Conservation (phyloP, 2,113 vertebrate genomes). For the Ia io region DNA sequence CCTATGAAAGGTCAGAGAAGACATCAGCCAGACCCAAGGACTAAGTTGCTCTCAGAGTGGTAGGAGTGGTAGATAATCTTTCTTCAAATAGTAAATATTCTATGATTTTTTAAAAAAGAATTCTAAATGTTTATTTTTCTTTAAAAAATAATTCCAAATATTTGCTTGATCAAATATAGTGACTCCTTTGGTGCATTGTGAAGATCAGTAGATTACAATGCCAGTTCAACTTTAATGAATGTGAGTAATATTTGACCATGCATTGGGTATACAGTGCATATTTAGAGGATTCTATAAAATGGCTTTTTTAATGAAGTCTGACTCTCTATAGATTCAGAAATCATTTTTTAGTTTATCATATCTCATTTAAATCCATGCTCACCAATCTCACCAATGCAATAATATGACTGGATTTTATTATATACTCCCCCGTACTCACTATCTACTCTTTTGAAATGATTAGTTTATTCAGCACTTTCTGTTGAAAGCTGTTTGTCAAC, state of each 20-base stretch:
- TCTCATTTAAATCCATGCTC: not conserved
- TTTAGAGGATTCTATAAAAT: not conserved
- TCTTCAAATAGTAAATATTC: not conserved
- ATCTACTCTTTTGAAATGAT: not conserved
- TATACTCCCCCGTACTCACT: not conserved
- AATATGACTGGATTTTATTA: not conserved
- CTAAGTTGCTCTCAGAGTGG: not conserved
- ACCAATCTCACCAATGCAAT: not conserved
- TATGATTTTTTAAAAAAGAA: not conserved
- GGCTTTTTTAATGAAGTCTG: not conserved
- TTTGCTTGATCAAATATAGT: not conserved
- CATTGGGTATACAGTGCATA: not conserved
- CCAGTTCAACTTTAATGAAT: not conserved
- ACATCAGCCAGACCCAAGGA: not conserved
- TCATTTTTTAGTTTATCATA: not conserved
- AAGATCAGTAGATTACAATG: not conserved
- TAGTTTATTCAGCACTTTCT: not conserved
- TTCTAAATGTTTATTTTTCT: constrained; percentile 13
- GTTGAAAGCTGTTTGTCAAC: not conserved
- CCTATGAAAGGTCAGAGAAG: not conserved
- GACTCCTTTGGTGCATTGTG: not conserved
- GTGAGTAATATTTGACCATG: not conserved
- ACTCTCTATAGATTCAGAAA: not conserved
- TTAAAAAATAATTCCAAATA: not conserved
- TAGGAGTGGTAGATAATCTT: not conserved